Base-by-base conservation (phyloP, 2,888 invertebrate genomes). In the Rhodophaea formosa region DNA sequence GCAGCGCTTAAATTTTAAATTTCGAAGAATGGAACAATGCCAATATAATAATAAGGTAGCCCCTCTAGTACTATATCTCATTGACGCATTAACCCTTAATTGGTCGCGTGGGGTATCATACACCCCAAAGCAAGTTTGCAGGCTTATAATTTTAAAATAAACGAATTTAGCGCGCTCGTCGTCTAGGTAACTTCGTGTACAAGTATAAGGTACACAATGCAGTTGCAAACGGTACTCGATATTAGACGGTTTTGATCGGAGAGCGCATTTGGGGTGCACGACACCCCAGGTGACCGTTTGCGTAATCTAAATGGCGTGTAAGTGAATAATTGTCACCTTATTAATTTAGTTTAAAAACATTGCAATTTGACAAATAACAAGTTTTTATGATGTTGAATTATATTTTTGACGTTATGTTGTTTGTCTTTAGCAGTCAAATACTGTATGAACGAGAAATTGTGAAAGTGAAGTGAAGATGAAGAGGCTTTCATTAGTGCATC, bases 251-350 rank as follows among this genome's bases (percentile, higher is more conserved):
- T 45, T 3, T 10, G 44, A 16, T 43, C 42, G 12, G 43, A 43
- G 57, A 57, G 23, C 51, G 32, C 1, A 51, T 52, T 52, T 57
- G 57, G 57, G 45, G 57, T 52, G 52, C 47, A 45, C 58, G 53
- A 53, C 53, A 53, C 53, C 58, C 53, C 58, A 58, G 29, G 53
- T 58, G 58, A 58, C 58, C 53, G 53, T 53, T 53, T 57, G 46
- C 16, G 53, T 57, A n/a, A 53, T 57, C n/a, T n/a, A 43, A 57
- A 53, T 57, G 44, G 6, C 52, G 45, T 17, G 52, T 42, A 43
- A 53, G 10, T 53, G 3, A 29, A 47, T 47, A 29, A 47, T 29
- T 47, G 12, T 47, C 12, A 47, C 12, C 5, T 47, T 47, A n/a
- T 29, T 47, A 29, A 29, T 29, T 29, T 12, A n/a, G 23, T 29